Evolutionary conservation across 2,888 invertebrate genomes (phyloP), one percentile per base, ranked within the genome.

Genomic region (Notocelia uddmanniana): DNA sequence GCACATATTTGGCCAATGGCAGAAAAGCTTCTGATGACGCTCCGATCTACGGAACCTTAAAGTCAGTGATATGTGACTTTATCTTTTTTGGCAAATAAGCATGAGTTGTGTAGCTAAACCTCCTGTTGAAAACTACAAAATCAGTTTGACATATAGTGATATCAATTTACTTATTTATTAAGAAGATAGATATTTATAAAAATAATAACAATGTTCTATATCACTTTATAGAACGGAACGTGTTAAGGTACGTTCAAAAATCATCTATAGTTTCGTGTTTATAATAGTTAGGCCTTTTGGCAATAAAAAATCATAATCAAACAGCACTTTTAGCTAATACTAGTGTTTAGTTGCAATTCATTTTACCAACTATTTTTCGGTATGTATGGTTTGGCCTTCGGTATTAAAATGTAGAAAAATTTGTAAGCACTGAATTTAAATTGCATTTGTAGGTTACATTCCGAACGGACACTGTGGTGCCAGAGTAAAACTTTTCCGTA

Each of bases 1-100:
- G 76, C 70, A 55, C 59, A 55, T 18, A 70, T 77, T 74, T 69
- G 77, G 74, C 92, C 89, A 90, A 91, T 89, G 71, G 75, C 63
- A 74, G 71, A 66, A 73, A 80, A 77, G 78, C 74, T 76, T 76
- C 73, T 58, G 59, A 74, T 73, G 41, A 62, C 83, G 80, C 84
- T 88, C 75, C 85, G 68, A 82, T 85, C 23, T 73, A 78, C 79
- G 76, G 11, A 71, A 31, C 13, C 18, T 34, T 64, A 66, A 69
- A 54, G 50, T 69, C 45, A 60, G 54, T 48, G 21, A 69, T 63
- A 54, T 55, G 72, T 54, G 69, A 52, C 3, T n/a, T 2, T 19
- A 8, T 41, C 15, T 3, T 23, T 15, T 41, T 59, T 45, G n/a
- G 9, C 34, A 21, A 8, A 45, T 3, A 0, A 13, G 13, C 37